Conservation (phyloP, 2,113 vertebrate genomes). For the Prochilodus magdalenae region DNA sequence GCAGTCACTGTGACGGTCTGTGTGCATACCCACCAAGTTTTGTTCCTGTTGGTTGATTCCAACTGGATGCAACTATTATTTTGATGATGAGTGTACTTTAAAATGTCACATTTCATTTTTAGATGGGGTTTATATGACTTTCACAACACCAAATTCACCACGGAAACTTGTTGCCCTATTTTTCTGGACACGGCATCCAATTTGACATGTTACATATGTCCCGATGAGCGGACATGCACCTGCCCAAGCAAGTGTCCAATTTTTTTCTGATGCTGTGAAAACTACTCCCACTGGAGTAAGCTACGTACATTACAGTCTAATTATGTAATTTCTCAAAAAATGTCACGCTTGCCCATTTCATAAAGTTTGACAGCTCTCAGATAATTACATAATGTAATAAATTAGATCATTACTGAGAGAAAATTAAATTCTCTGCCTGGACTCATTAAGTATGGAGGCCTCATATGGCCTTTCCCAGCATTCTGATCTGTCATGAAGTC, state of each 20-base stretch:
- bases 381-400: slow-evolving; percentile 57
- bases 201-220: not conserved
- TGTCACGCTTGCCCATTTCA: slow-evolving; percentile 47
- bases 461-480: slow-evolving; percentile 33
- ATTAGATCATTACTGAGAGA: slow-evolving; percentile 55
- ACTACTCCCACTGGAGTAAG: slow-evolving; percentile 33
- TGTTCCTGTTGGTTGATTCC: no score
- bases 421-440: slow-evolving; percentile 54
- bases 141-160: not conserved
- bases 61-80: no score
- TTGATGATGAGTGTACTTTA: no score
- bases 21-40: no score
- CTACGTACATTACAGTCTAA: slow-evolving; percentile 27
- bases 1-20: no score
- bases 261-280: slow-evolving; percentile 22
- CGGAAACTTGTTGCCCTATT: not conserved
- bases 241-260: slow-evolving; percentile 12
- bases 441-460: slow-evolving; percentile 43
- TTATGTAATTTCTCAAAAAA: slow-evolving; percentile 52
- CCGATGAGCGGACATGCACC: not conserved
- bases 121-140: not conserved
- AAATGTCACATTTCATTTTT: not conserved
- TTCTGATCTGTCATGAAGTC: slow-evolving; percentile 51
- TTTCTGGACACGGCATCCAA: not conserved
- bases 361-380: slow-evolving; percentile 53